Percentiles rank a stretch among this genome's conserved stretches.
Conservation (phyloP, 2,113 vertebrate species). For the Heloderma charlesbogerti region DNA sequence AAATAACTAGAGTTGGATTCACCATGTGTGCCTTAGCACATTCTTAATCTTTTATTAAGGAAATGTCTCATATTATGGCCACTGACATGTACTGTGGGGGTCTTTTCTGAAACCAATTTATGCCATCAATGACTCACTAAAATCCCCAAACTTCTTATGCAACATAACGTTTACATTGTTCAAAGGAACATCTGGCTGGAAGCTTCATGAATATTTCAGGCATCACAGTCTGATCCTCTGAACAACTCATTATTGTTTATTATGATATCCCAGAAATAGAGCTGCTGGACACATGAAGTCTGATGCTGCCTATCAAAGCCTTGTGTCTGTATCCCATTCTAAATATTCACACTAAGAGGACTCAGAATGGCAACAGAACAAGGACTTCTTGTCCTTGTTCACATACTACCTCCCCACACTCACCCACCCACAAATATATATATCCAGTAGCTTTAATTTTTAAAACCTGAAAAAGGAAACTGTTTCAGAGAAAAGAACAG, state of each 20-base stretch:
- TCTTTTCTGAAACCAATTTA: conserved; percentile 16
- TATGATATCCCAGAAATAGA: conserved; percentile 68
- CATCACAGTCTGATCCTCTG: conserved; percentile 62
- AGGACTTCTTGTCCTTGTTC: not conserved
- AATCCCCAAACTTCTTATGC: conserved; percentile 60
- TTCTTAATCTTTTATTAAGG: not conserved
- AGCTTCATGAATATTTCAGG: conserved; percentile 67
- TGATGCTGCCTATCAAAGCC: conserved; percentile 22
- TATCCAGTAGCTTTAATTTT: not conserved
- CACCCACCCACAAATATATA: not conserved
- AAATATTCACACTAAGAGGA: not conserved
- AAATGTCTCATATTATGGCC: not conserved
- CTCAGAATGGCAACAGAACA: conserved; percentile 36
- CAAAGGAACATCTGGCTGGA: conserved; percentile 60
- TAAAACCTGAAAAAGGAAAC: conserved; percentile 4
- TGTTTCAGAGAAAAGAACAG: not conserved
- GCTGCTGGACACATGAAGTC: conserved; percentile 26
- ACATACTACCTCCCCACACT: not conserved
- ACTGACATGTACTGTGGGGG: conserved; percentile 39
- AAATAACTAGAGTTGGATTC: not conserved
- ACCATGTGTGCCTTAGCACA: too few species aligned
- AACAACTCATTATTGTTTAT: conserved; percentile 63
- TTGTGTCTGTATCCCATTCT: not conserved
- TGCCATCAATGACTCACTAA: conserved; percentile 35
- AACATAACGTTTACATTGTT: conserved; percentile 51